Evolutionary conservation across 2,797 vertebrate species (phyloP), one percentile per base, ranked within the genome.

Genomic region (Brachyrhaphis roseni): DNA sequence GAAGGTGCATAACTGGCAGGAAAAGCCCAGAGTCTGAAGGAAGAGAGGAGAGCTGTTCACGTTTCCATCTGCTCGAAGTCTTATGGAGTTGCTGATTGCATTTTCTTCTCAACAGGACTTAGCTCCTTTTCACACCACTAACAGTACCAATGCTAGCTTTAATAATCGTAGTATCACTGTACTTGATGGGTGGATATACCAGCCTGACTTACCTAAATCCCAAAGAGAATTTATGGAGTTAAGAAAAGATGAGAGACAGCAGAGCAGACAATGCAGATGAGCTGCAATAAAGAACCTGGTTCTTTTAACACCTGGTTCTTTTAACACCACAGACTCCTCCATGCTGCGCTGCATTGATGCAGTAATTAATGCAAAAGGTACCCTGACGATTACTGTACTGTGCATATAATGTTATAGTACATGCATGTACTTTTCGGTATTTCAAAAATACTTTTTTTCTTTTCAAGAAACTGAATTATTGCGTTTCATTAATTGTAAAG

Each of bases 321-420:
- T 68, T 11, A 68, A 15, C 64, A 45, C 12, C 12, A 26, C 64
- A 26, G 20, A 70, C 66, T 43, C 23, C 23, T 43, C 10, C 66
- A 12, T 68, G 20, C 20, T 5, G 15, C 4, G 1, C 39, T 70
- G 39, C 10, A 43, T 41, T 13, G 34, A 66, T 20, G 66, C 41
- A 70, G 66, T 70, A 70, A 70, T 70, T 70, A 70, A 15, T 15
- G 23, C 66, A 45, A n/a, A 70, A n/a, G 10, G 66, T 70, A 13
- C 2, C 66, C 26, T 8, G 2, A 39, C 4, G 8, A 53, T 10
- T 26, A 53, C 51, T 53, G 20, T 26, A 26, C 49, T 10, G 20
- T 66, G 4, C 20, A 41, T 70, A 26, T n/a, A 13, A 12, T 43
- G 12, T 66, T 51, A 68, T 10, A 26, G 11, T 26, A 15, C 10